Conservation (phyloP, 2,888 invertebrate genomes). For the Scrobipalpa costella region DNA sequence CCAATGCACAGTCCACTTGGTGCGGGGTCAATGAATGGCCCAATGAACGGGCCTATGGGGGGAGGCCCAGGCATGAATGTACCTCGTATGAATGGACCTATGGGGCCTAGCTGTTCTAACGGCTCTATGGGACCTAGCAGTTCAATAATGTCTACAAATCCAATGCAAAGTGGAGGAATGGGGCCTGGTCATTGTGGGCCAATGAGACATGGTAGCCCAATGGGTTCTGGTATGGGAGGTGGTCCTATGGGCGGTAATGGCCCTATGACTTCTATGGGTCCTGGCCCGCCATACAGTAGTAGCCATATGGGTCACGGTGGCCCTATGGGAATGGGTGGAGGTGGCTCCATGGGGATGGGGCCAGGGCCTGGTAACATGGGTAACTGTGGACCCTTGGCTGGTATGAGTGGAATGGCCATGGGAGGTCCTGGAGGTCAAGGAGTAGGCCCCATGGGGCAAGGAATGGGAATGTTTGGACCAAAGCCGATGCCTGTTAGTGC, state of each 20-base stretch:
- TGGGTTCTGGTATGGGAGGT: slow-evolving; percentile 80
- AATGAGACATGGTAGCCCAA: slow-evolving; percentile 79
- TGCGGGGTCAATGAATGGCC: slow-evolving; percentile 79
- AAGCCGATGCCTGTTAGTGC: slow-evolving; percentile 96
- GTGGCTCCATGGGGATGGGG: slow-evolving; percentile 74
- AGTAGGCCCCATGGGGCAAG: slow-evolving; percentile 81
- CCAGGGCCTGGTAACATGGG: slow-evolving; percentile 76
- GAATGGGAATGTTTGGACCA: slow-evolving; percentile 86
- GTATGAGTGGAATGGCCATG: slow-evolving; percentile 79
- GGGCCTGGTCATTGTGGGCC: slow-evolving; percentile 78
- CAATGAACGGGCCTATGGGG: slow-evolving; percentile 80
- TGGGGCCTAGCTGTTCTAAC: slow-evolving; percentile 80
- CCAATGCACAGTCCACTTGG: slow-evolving; percentile 88
- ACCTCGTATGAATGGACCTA: slow-evolving; percentile 79
- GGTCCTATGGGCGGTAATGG: slow-evolving; percentile 81
- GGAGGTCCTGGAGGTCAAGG: slow-evolving; percentile 77
- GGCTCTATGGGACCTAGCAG: slow-evolving; percentile 79
- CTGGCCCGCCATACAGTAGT: slow-evolving; percentile 72
- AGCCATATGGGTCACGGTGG: slow-evolving; percentile 79
- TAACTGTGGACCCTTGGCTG: slow-evolving; percentile 73
- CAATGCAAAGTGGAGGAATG: slow-evolving; percentile 76
- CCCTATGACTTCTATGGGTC: slow-evolving; percentile 75
- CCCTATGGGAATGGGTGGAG: slow-evolving; percentile 76
- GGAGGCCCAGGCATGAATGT: slow-evolving; percentile 82
- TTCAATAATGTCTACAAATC: slow-evolving; percentile 80